phyloP scores from a whole-genome alignment of 1,140 invertebrate species.

The Drosophila eugracilis region DNA sequence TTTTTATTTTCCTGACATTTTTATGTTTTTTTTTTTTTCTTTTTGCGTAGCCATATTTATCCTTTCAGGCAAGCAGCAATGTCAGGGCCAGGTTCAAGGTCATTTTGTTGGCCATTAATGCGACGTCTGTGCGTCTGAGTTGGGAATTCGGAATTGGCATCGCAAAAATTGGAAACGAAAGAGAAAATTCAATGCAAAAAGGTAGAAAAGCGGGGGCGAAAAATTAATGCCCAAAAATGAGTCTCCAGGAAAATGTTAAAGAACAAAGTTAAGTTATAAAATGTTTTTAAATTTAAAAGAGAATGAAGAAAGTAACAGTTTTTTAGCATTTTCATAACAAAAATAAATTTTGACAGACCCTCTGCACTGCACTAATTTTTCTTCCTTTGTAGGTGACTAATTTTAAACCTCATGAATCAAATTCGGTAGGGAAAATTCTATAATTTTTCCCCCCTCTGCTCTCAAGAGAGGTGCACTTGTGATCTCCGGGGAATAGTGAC shows the following conservation, averaged over 20 bases:
- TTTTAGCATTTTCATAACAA: no score
- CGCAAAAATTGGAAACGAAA: slow-evolving; percentile 10
- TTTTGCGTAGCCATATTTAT: slow-evolving; percentile 7
- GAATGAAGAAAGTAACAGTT: no score
- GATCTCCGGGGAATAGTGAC: slow-evolving; percentile 26
- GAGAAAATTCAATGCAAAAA: neutral
- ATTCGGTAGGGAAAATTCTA: neutral
- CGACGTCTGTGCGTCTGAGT: slow-evolving; percentile 27
- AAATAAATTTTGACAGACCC: no score
- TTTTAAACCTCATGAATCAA: neutral
- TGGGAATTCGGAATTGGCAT: slow-evolving; percentile 31
- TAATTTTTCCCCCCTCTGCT: slow-evolving; percentile 3
- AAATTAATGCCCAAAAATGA: neutral
- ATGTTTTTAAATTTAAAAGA: no score
- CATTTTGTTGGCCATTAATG: slow-evolving; percentile 22
- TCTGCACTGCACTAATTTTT: neutral
- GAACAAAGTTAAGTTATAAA: neutral
- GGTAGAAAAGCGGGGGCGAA: no score
- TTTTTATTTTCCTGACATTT: neutral
- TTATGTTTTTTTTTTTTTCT: neutral
- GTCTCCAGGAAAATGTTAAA: neutral
- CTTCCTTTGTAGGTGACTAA: neutral
- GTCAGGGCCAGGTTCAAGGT: slow-evolving; percentile 33
- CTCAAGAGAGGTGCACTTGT: slow-evolving; percentile 24
- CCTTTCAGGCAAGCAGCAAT: slow-evolving; percentile 12